These are phyloP conservation scores for Drosophila orena DNA, from an alignment of 1,140 invertebrate species.

Conservation along the genomic window DNA sequence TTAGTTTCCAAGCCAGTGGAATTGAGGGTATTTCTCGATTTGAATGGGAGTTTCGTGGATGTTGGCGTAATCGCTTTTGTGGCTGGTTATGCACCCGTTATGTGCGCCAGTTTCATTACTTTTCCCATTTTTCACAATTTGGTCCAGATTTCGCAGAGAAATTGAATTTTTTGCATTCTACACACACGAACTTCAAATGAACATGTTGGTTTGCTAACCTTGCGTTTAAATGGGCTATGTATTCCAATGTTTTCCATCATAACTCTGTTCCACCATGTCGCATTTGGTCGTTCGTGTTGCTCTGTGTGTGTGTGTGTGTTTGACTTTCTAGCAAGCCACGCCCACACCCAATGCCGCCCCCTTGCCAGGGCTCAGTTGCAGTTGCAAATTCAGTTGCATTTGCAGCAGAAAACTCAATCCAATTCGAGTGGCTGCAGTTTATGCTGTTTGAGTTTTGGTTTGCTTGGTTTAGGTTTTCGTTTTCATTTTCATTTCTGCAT, in stretches of 20 bases:
- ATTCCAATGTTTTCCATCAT: slow-evolving; percentile 33
- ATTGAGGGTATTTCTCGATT: slow-evolving; percentile 7
- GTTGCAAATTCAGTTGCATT: slow-evolving; percentile 24
- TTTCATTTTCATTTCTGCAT: slow-evolving; percentile 43
- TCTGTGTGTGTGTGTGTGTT: slow-evolving; percentile 16
- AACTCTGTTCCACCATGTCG: slow-evolving; percentile 36
- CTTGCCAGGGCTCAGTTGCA: slow-evolving; percentile 3
- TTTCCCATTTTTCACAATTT: slow-evolving; percentile 33
- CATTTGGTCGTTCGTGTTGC: neutral
- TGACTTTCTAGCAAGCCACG: slow-evolving; percentile 10
- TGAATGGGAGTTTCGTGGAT: slow-evolving; percentile 29
- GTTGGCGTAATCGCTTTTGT: slow-evolving; percentile 64
- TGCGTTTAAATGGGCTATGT: slow-evolving; percentile 11
- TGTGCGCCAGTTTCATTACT: slow-evolving; percentile 34
- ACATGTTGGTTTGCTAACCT: slow-evolving; percentile 19
- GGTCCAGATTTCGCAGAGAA: slow-evolving; percentile 4
- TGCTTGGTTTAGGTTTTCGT: slow-evolving; percentile 4
- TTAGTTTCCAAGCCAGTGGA: slow-evolving; percentile 22
- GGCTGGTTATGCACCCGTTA: slow-evolving; percentile 16
- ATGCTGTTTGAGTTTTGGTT: slow-evolving; percentile 69
- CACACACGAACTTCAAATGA: slow-evolving; percentile 15
- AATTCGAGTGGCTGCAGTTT: slow-evolving; percentile 69
- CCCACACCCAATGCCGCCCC: neutral
- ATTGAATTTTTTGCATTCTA: slow-evolving; percentile 12
- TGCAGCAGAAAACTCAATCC: slow-evolving; percentile 56